Percentiles rank a stretch among this genome's conserved stretches.
phyloP scores from a whole-genome alignment of 2,888 invertebrate genomes.

The Nyleta sp. region DNA sequence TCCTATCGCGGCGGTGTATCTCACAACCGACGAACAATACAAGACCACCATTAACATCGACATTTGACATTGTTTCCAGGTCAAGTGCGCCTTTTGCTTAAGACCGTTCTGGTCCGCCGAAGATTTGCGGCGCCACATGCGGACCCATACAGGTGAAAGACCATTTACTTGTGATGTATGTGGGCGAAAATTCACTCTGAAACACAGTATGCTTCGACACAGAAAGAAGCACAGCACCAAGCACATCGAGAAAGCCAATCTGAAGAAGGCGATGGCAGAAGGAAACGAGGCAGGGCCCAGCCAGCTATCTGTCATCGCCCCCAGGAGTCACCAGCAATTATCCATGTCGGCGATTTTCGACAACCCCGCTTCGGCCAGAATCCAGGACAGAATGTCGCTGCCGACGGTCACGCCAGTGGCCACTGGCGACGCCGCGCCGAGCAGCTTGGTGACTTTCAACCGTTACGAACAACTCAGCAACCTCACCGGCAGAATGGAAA shows the following conservation, averaged over 20 bases:
- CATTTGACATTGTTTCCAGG: constrained; percentile 83
- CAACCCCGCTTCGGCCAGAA: constrained; percentile 68
- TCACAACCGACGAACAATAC: too few relatives aligned
- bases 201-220: constrained; percentile 97
- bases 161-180: constrained; percentile 97
- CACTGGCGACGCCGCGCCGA: constrained; percentile 78
- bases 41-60: too few relatives aligned
- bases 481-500: constrained; percentile 73
- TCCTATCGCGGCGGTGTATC: too few relatives aligned
- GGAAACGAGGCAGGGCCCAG: constrained; percentile 82
- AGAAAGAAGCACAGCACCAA: constrained; percentile 89
- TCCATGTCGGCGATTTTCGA: constrained; percentile 61
- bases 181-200: constrained; percentile 93
- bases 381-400: constrained; percentile 75
- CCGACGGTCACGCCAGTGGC: constrained; percentile 77
- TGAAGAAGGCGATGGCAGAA: constrained; percentile 80
- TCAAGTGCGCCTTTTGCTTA: constrained; percentile 95
- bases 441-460: constrained; percentile 74
- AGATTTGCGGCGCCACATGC: constrained; percentile 95
- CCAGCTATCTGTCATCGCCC: constrained; percentile 77
- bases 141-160: constrained; percentile 95
- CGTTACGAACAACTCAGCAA: constrained; percentile 78
- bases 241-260: constrained; percentile 55
- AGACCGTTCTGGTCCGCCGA: constrained; percentile 98
- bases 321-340: constrained; percentile 73